These are phyloP conservation scores for Aphelenchoides fujianensis DNA, from an alignment of 1,140 invertebrate species.

Conservation along the genomic window DNA sequence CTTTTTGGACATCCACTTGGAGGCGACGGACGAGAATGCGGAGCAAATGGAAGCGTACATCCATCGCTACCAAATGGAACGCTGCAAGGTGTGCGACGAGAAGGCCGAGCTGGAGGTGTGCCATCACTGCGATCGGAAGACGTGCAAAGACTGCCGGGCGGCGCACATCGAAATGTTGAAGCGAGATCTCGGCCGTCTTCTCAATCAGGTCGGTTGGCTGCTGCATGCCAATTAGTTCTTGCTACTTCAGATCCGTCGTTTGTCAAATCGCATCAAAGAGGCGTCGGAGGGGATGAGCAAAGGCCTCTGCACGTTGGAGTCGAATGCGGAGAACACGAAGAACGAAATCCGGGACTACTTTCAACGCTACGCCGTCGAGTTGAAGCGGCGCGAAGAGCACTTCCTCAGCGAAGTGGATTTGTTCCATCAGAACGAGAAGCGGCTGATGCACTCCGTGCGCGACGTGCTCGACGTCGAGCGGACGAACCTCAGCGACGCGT, in stretches of 20 bases:
- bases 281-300: slow-evolving; percentile 52
- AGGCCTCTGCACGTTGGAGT: slow-evolving; percentile 47
- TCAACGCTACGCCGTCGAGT: slow-evolving; percentile 54
- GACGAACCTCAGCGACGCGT: slow-evolving; percentile 49
- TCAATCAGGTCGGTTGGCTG: slow-evolving; percentile 52
- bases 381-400: slow-evolving; percentile 54
- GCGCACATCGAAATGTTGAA: slow-evolving; percentile 91
- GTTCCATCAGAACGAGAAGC: slow-evolving; percentile 53
- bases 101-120: slow-evolving; percentile 84
- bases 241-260: slow-evolving; percentile 45
- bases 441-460: slow-evolving; percentile 51
- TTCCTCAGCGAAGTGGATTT: slow-evolving; percentile 58
- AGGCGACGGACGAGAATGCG: slow-evolving; percentile 83
- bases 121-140: slow-evolving; percentile 88
- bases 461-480: slow-evolving; percentile 48
- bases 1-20: slow-evolving; percentile 88
- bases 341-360: slow-evolving; percentile 60
- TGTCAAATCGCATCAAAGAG: slow-evolving; percentile 56
- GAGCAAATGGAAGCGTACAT: slow-evolving; percentile 64
- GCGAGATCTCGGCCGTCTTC: slow-evolving; percentile 83
- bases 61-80: slow-evolving; percentile 60
- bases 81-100: slow-evolving; percentile 74
- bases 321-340: slow-evolving; percentile 60
- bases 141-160: slow-evolving; percentile 45
- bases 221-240: slow-evolving; percentile 14